Evolutionary conservation across 2,888 invertebrate species (phyloP), one percentile per base, ranked within the genome.

Genomic region (Sericinus montela): DNA sequence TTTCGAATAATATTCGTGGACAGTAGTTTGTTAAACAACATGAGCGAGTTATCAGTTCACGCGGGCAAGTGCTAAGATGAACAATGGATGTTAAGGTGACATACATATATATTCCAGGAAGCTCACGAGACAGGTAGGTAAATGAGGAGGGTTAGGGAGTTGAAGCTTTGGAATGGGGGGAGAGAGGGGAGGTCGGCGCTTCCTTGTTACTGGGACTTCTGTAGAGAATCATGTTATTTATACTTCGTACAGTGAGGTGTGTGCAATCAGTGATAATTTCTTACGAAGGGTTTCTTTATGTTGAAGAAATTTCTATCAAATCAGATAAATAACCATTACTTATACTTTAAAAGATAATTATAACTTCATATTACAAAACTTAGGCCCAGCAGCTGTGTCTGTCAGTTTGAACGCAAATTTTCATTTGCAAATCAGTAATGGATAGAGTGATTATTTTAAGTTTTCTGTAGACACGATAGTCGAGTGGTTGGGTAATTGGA

Each of bases 81-180:
- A 45, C 50, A 50, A 50, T 50, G 45, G 30, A 39, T 43, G 42
- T 36, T n/a, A 45, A 39, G 32, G 19, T 41, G 41, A 25, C 45
- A 15, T 50, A 16, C 46, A 48, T 48, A n/a, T n/a, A n/a, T n/a
- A n/a, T n/a, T n/a, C 48, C 54, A 50, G 72, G 72, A 73, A 69
- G 63, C 63, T 62, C 52, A 55, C 60, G 62, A 69, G 69, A 72
- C 69, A 64, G 54, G 63, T 58, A 62, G 60, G 57, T 54, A 55
- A 53, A 50, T 49, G 46, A 25, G 46, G 46, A 34, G 41, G 11
- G 50, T 46, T 8, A 19, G n/a, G 14, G 25, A 19, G 30, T 9
- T 11, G 37, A 23, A 16, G 34, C 34, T n/a, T 3, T 3, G 32
- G 16, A 32, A 35, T n/a, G 19, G 16, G 9, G 14, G 36, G 32